Evolutionary conservation across 2,113 vertebrate genomes (phyloP).

Genomic region (Syrrhaptes paradoxus): DNA sequence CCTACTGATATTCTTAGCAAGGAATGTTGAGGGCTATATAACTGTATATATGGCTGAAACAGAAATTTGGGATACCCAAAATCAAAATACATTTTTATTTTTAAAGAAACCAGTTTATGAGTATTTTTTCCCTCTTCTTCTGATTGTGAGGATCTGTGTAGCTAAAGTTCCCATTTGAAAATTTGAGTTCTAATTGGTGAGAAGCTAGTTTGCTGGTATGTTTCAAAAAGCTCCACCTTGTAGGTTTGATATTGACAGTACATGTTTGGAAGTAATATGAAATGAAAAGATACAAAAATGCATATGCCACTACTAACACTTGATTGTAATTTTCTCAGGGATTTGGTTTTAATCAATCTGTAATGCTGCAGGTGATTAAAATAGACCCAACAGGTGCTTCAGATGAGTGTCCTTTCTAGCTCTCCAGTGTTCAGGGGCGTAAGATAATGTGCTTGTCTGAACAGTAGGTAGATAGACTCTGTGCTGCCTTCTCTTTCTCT

Average conservation of each 20-base stretch:
- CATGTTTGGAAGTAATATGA: not conserved
- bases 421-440: not conserved
- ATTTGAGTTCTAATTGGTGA: not conserved
- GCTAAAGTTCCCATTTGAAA: not conserved
- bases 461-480: conserved; percentile 12
- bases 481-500: conserved; percentile 46
- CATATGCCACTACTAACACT: not conserved
- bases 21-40: not conserved
- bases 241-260: not conserved
- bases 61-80: not conserved
- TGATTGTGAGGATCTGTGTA: not conserved
- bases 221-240: not conserved
- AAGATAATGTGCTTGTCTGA: not conserved
- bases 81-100: not conserved
- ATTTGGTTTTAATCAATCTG: not conserved
- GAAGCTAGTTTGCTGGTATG: not conserved
- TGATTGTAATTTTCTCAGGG: not conserved
- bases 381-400: not conserved
- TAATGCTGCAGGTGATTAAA: not conserved
- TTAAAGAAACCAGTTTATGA: not conserved
- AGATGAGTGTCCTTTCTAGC: conserved; percentile 3
- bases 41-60: not conserved
- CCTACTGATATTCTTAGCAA: not conserved
- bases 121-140: not conserved
- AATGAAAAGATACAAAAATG: not conserved